phyloP scores from a whole-genome alignment of 2,797 vertebrate species.

The Myotis findleyi region DNA sequence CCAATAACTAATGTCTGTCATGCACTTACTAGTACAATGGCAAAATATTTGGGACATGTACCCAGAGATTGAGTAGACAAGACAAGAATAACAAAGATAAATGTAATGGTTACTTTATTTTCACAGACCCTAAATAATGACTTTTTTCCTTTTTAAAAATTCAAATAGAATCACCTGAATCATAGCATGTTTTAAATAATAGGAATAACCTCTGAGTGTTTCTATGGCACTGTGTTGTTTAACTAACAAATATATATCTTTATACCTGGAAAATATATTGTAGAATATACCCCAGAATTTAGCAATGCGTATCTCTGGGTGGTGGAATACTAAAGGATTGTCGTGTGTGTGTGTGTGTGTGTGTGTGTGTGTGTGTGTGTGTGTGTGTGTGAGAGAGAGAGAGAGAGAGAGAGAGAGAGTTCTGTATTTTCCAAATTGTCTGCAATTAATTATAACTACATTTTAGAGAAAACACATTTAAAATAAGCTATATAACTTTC shows the following conservation, averaged over 20 bases:
- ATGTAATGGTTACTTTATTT: background rate
- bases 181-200: background rate
- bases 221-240: background rate
- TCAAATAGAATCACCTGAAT: background rate
- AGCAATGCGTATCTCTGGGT: background rate
- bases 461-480: constrained; percentile 2
- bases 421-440: constrained; percentile 9
- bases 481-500: background rate
- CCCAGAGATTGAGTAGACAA: constrained; percentile 6
- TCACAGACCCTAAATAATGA: background rate
- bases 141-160: background rate
- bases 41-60: background rate
- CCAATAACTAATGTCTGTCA: background rate
- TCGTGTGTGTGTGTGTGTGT: background rate
- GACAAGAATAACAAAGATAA: background rate
- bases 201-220: background rate
- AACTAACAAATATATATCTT: background rate
- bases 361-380: too few relatives aligned
- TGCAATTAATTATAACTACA: background rate
- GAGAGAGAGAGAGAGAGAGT: background rate
- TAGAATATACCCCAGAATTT: background rate
- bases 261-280: background rate
- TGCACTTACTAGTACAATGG: background rate
- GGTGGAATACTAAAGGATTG: background rate
- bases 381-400: too few relatives aligned